Evolutionary conservation across 2,797 vertebrate species (phyloP).

Genomic region (Acanthurus lineatus): DNA sequence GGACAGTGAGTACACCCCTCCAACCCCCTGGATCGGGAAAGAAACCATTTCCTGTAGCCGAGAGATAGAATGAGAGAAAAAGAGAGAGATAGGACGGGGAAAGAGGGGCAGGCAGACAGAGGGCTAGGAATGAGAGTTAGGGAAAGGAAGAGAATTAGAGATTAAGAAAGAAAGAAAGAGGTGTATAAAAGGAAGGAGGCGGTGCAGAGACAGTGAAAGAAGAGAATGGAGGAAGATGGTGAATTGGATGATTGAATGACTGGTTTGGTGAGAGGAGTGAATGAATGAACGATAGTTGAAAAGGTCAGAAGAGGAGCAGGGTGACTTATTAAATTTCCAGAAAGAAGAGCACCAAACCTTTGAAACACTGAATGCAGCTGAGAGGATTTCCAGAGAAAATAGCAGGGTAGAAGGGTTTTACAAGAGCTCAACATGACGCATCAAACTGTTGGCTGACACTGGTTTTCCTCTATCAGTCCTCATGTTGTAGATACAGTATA

Average conservation of each 20-base stretch:
- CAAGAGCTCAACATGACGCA: not conserved
- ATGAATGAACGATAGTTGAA: slow-evolving; percentile 59
- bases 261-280: slow-evolving; percentile 58
- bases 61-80: slow-evolving; percentile 77
- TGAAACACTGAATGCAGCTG: not conserved
- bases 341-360: slow-evolving; percentile 6
- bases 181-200: slow-evolving; percentile 57
- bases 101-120: slow-evolving; percentile 60
- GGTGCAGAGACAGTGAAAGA: slow-evolving; percentile 65
- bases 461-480: not conserved
- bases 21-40: slow-evolving; percentile 73
- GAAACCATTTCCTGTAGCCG: slow-evolving; percentile 85
- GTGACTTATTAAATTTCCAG: slow-evolving; percentile 39
- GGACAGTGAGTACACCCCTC: slow-evolving; percentile 83
- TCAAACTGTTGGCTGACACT: not conserved
- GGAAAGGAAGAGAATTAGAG: slow-evolving; percentile 73
- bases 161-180: slow-evolving; percentile 74
- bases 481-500: too few relatives aligned
- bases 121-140: slow-evolving; percentile 60
- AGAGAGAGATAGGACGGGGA: slow-evolving; percentile 70
- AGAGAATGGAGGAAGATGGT: slow-evolving; percentile 64
- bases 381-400: slow-evolving; percentile 7
- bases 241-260: slow-evolving; percentile 63
- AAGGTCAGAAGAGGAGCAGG: slow-evolving; percentile 62
- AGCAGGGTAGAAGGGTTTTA: not conserved